Percentiles rank a stretch among this genome's conserved stretches.
phyloP scores from a whole-genome alignment of 2,113 vertebrate species.

The Glaucidium brasilianum region DNA sequence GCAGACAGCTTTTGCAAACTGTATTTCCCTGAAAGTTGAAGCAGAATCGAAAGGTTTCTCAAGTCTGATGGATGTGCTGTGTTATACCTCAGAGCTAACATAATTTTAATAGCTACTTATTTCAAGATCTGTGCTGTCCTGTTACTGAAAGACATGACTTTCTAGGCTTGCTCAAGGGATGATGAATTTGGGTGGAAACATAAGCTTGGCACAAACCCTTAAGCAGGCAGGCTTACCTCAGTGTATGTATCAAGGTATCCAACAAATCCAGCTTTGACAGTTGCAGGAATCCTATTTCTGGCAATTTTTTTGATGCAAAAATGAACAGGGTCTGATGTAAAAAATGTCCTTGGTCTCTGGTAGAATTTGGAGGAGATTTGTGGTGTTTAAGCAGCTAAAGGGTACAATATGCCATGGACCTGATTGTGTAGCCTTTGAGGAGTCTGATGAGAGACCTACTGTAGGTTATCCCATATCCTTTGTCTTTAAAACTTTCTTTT shows the following conservation, averaged over 20 bases:
- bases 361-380: not conserved
- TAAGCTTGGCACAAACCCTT: not conserved
- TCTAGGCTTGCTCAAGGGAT: not conserved
- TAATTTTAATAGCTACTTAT: not conserved
- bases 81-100: not conserved
- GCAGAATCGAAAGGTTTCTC: not conserved
- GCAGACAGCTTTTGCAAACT: not conserved
- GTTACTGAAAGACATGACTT: not conserved
- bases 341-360: not conserved
- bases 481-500: not conserved
- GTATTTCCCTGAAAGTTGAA: not conserved
- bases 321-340: not conserved
- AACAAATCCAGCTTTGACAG: not conserved
- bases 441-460: no score
- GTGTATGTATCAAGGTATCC: not conserved
- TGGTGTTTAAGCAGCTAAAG: not conserved
- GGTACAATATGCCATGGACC: fast-evolving
- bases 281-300: not conserved
- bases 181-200: not conserved
- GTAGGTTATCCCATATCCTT: not conserved
- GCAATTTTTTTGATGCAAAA: not conserved
- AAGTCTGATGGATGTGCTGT: not conserved
- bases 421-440: not conserved
- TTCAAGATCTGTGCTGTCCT: not conserved
- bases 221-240: not conserved